Evolutionary conservation across 1,140 invertebrate genomes (phyloP).

Genomic region (Magallana ariakensis): DNA sequence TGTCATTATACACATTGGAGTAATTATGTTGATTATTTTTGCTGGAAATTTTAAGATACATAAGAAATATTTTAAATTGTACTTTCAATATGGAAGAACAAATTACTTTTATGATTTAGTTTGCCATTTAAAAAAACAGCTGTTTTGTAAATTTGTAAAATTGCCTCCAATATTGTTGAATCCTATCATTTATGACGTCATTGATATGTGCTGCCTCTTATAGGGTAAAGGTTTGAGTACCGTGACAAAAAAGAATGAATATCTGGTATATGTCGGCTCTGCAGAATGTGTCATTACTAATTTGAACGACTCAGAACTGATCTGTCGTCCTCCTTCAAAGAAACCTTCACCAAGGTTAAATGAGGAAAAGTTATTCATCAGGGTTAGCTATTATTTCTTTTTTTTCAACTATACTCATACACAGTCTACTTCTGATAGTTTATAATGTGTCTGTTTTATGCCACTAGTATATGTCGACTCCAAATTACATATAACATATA

Average conservation of each 20-base stretch:
- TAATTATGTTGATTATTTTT: too few species aligned
- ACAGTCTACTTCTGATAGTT: too few species aligned
- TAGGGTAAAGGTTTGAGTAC: neutral
- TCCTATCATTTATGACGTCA: neutral
- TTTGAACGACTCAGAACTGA: neutral
- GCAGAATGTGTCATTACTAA: neutral
- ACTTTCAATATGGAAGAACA: neutral
- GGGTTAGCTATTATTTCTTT: neutral
- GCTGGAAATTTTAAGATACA: too few species aligned
- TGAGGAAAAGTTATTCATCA: neutral
- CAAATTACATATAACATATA: too few species aligned
- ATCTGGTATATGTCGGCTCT: neutral
- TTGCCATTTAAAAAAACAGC: neutral
- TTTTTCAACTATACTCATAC: too few species aligned
- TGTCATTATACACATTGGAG: too few species aligned
- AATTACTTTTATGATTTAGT: neutral
- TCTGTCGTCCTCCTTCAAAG: neutral
- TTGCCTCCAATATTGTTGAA: too few species aligned
- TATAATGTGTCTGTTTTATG: too few species aligned
- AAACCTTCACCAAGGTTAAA: neutral
- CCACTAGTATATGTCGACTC: too few species aligned
- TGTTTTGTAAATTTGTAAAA: neutral
- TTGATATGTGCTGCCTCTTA: neutral
- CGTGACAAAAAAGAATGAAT: neutral
- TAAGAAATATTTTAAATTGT: too few species aligned